Evolutionary conservation across 2,888 invertebrate genomes (phyloP).

Genomic region (Spodoptera littoralis): DNA sequence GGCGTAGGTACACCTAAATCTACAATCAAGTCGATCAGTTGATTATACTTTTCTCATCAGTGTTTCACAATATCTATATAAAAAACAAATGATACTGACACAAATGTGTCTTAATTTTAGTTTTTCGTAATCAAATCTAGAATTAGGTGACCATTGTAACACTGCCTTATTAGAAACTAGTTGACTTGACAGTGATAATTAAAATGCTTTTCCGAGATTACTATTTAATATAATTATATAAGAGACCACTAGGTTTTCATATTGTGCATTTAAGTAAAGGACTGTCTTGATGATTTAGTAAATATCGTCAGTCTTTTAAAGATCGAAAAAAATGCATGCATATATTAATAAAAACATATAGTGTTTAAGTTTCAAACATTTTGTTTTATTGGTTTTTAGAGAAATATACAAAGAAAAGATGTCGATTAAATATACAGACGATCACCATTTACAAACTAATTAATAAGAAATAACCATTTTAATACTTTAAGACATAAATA

Average conservation of each 20-base stretch:
- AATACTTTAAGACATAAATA: constrained; percentile 89
- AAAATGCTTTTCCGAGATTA: constrained; percentile 29
- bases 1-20: too few relatives aligned
- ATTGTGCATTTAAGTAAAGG: constrained; percentile 22
- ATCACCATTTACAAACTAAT: constrained; percentile 88
- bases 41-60: too few relatives aligned
- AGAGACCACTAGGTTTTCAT: constrained; percentile 3
- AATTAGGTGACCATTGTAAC: too few relatives aligned
- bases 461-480: constrained; percentile 89
- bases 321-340: constrained; percentile 30
- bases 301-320: constrained; percentile 26
- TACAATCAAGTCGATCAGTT: too few relatives aligned
- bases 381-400: constrained; percentile 83
- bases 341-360: constrained; percentile 1
- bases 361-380: constrained; percentile 13
- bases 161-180: constrained; percentile 9
- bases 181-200: constrained; percentile 22
- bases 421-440: constrained; percentile 81
- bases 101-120: too few relatives aligned
- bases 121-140: too few relatives aligned
- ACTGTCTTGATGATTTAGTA: constrained; percentile 17
- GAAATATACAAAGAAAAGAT: constrained; percentile 71
- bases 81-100: too few relatives aligned
- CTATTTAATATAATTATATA: constrained; percentile 10
- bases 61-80: too few relatives aligned